Evolutionary conservation across 64 coral and sea anemone genomes (phyloP), one percentile per base, ranked within the genome.

Genomic region (Anthopleura sola): DNA sequence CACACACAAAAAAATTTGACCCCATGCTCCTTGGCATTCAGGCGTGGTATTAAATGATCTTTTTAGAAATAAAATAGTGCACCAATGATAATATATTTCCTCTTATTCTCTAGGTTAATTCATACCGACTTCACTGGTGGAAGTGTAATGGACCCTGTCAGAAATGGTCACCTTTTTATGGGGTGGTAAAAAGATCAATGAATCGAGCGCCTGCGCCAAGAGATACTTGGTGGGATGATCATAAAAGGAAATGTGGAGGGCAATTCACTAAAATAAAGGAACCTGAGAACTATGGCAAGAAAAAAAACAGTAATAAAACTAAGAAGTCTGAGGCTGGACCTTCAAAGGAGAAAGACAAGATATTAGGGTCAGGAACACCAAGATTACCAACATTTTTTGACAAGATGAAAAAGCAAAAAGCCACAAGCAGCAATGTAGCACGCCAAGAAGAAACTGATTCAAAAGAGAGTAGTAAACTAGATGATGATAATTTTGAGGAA

Each of bases 41-140:
- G 39, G 39, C 39, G 6, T 40, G 39, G 39, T 40, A 40, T 40
- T 3, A 40, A 40, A 6, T 40, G 2, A 6, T 6, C 39, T 44
- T 44, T 44, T 44, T 44, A 44, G 7, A 44, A 44, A 44, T 44
- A 44, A 44, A 44, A 44, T 44, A 7, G 39, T 44, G 39, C 39
- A 44, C 2, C 7, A 44, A 44, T 44, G 40, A 44, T 44, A 44
- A 44, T 44, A 44, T 44, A 44, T 44, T 44, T 44, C 4, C 40
- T 44, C 40, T 44, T 44, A 3, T 44, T 86, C 4, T 44, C 36
- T 50, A 99, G 97, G 97, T 99, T 15, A 44, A 99, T 91, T 86
- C 88, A 17, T 99, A 99, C 55, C 90, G 97, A 26, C 97, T 95
- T 37, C 97, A 99, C 51, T 99, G 97, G 97, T 99, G 97, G 97